These are phyloP conservation scores for Dasypogon diadema DNA, from an alignment of 2,888 invertebrate genomes.

Conservation along the genomic window DNA sequence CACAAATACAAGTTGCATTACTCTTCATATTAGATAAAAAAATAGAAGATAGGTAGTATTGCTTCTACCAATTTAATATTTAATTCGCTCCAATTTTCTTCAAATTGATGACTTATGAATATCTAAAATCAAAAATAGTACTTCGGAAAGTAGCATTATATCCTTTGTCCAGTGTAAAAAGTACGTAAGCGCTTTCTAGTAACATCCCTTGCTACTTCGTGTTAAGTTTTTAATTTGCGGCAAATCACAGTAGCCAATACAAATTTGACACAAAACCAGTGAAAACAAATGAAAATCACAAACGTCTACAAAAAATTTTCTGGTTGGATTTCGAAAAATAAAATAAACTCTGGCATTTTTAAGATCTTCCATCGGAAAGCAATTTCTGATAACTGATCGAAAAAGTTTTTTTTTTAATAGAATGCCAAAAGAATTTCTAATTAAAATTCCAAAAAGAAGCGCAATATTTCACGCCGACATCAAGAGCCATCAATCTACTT, in stretches of 20 bases:
- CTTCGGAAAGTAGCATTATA: no score
- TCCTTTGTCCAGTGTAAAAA: no score
- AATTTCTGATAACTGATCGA: conserved; percentile 22
- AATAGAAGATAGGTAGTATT: no score
- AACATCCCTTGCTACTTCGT: no score
- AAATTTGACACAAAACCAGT: background rate
- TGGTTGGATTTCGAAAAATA: conserved; percentile 30
- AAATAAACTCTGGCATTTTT: background rate
- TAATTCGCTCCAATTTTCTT: no score
- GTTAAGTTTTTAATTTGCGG: no score
- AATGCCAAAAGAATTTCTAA: conserved; percentile 10
- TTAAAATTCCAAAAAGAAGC: conserved; percentile 19
- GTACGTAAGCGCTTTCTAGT: no score
- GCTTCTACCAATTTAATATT: no score
- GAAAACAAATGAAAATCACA: conserved; percentile 29
- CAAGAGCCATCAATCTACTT: background rate
- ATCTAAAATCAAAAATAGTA: no score
- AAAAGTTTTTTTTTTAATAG: conserved; percentile 33
- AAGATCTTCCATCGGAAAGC: background rate
- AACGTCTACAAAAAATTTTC: conserved; percentile 20
- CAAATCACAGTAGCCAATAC: background rate
- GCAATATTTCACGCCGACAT: background rate
- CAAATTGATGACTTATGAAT: no score
- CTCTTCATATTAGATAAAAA: no score
- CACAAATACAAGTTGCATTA: no score